Conservation (phyloP, 2,113 vertebrate species). For the Argyrosomus japonicus region DNA sequence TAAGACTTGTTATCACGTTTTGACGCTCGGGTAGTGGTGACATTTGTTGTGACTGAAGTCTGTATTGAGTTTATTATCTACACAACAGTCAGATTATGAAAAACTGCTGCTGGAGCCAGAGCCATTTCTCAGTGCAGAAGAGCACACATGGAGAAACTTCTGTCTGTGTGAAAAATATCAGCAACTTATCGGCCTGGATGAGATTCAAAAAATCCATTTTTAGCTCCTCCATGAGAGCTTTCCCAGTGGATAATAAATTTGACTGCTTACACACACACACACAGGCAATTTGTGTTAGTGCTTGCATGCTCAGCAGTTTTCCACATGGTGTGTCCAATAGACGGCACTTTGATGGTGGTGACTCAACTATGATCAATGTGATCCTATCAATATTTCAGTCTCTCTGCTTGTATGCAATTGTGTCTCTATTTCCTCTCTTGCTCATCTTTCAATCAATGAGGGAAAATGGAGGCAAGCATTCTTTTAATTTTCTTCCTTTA, state of each 20-base stretch:
- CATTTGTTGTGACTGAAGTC: conserved; percentile 28
- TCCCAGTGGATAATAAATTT: conserved; percentile 71
- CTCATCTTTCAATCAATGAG: conserved; percentile 39
- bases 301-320: conserved; percentile 75
- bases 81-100: conserved; percentile 40
- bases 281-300: conserved; percentile 52
- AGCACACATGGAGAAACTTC: conserved; percentile 60
- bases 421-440: conserved; percentile 37
- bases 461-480: conserved; percentile 43
- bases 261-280: conserved; percentile 38
- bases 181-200: conserved; percentile 59
- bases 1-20: background rate
- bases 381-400: conserved; percentile 66
- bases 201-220: conserved; percentile 76
- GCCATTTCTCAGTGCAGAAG: conserved; percentile 38
- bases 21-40: background rate
- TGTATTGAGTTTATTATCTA: conserved; percentile 47
- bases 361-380: conserved; percentile 74
- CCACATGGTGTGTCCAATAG: conserved; percentile 66
- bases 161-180: conserved; percentile 66
- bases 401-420: conserved; percentile 24
- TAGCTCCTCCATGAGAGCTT: conserved; percentile 65
- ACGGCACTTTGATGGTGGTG: conserved; percentile 58
- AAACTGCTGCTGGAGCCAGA: conserved; percentile 49
- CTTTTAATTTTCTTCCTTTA: conserved; percentile 25